Base-by-base conservation (phyloP, 2,113 vertebrate genomes). In the Forbesichthys papilliferus region DNA sequence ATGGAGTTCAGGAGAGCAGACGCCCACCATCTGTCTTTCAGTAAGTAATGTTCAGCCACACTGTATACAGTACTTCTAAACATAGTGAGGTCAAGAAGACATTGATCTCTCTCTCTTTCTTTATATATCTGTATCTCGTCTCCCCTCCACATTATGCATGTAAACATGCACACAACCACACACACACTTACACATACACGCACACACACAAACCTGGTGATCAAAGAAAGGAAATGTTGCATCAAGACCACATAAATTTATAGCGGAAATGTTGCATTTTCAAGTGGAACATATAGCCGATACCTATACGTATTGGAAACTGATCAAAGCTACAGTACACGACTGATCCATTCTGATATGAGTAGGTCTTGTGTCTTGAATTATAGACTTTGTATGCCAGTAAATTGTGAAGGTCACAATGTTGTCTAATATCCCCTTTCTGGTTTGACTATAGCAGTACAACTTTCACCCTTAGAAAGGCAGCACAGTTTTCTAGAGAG, bases 61-160 rank as follows among this genome's bases (percentile, higher is more conserved):
- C 27, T 27, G 27, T 27, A 27, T 27, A 27, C 27, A 27, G 27
- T 27, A 27, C 27, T 27, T 27, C 27, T 27, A 27, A 27, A 27
- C 27, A 27, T 27, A 1, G 27, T 27, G 27, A 27, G 27, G 27
- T 27, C 27, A 27, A 3, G 27, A 27, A 27, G 27, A 27, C 27
- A 27, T 27, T 27, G 27, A 27, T 69, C 83, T 81, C 86, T 84
- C 61, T 75, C 71, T 72, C 48, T 66, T 84, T 86, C 71, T 83
- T 84, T 79, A 81, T 78, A 84, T 84, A 81, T 84, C 83, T 85
- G 87, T 74, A 36, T 34, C 55, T 61, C 54, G 20, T 54, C 56
- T 42, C 36, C 7, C 36, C 36, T 42, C 4, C 4, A 42, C 36
- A 42, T 42, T 42, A 42, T 42, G 36, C 36, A 42, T 42, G 36